Conservation (phyloP, 2,113 vertebrate species). For the Chunga burmeisteri region DNA sequence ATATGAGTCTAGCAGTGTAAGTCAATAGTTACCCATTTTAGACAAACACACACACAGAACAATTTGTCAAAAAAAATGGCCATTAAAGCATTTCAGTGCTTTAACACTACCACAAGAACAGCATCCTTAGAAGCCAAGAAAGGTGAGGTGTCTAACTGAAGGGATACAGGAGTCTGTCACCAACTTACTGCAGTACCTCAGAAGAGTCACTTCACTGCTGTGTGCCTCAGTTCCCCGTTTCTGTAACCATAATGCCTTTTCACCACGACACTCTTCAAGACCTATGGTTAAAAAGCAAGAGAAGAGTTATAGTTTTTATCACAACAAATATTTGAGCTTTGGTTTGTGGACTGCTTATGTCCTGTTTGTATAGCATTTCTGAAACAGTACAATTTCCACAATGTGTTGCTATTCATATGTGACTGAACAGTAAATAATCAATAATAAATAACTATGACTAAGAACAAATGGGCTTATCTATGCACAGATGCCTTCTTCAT, state of each 20-base stretch:
- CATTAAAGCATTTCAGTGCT: not conserved
- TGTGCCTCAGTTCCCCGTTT: not conserved
- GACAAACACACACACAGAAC: not conserved
- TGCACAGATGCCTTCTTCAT: not conserved
- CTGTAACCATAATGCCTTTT: not conserved
- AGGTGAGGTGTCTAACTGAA: not conserved
- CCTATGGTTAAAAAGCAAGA: not conserved
- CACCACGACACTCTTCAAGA: not conserved
- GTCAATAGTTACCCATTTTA: not conserved
- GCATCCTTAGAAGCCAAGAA: not conserved
- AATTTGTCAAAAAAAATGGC: not conserved
- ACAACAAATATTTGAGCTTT: not conserved
- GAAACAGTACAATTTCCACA: not conserved
- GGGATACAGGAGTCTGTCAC: not conserved
- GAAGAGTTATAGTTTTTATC: not conserved
- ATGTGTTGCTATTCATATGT: not conserved
- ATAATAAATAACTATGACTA: not conserved
- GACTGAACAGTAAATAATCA: slow-evolving; percentile 1
- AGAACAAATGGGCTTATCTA: not conserved
- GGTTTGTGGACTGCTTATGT: not conserved
- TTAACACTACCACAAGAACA: not conserved
- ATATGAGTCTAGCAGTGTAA: not conserved
- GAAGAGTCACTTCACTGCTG: not conserved
- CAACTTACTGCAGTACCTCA: not conserved
- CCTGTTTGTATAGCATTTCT: not conserved